Conservation (phyloP, 2,888 invertebrate genomes). For the Archips crataeganus region DNA sequence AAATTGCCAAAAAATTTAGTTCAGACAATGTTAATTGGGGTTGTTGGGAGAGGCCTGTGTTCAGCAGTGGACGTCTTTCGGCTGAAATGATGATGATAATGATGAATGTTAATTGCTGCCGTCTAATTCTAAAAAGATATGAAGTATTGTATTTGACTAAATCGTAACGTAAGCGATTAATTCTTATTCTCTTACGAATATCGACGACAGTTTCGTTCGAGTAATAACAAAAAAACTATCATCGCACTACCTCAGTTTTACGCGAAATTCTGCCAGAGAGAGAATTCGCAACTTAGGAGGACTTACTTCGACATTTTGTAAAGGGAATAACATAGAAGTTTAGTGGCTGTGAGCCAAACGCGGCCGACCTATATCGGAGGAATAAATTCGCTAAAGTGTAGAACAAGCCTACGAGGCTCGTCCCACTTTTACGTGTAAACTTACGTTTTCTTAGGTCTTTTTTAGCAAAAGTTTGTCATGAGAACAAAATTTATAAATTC, state of each 20-base stretch:
- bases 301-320: constrained; percentile 28
- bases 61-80: too few species aligned
- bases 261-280: constrained; percentile 15
- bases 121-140: not conserved
- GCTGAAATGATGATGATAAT: too few species aligned
- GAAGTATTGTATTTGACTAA: not conserved
- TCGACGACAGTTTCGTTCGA: constrained; percentile 32
- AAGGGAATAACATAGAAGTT: constrained; percentile 37
- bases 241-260: constrained; percentile 4
- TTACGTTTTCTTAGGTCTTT: constrained; percentile 15
- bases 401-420: constrained; percentile 21
- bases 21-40: too few species aligned
- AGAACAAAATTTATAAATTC: not conserved
- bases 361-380: constrained; percentile 37
- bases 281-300: constrained; percentile 28
- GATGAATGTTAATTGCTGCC: too few species aligned
- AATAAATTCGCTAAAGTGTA: constrained; percentile 29
- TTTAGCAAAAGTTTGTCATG: not conserved
- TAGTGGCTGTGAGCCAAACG: constrained; percentile 41
- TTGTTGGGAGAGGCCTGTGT: too few species aligned
- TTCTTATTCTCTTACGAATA: not conserved
- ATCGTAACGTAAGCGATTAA: not conserved
- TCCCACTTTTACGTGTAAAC: constrained; percentile 14
- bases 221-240: constrained; percentile 18
- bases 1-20: too few species aligned